Percentiles rank a stretch among this genome's conserved stretches.
Conservation (phyloP, 2,113 vertebrate genomes). For the Gorsachius goisagi region DNA sequence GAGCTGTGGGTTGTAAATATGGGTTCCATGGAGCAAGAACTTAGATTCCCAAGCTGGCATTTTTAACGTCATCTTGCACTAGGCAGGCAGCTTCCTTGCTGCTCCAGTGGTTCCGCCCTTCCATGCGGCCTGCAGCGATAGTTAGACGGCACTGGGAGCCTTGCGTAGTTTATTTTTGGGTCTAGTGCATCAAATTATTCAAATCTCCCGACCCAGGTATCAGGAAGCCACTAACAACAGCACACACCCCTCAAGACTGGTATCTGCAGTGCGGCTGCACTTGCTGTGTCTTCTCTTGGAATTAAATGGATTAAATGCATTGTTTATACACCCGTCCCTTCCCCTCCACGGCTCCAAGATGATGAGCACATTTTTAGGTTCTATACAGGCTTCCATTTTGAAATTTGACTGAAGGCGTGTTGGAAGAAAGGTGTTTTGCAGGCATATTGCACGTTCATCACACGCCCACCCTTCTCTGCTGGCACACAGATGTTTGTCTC, state of each 20-base stretch:
- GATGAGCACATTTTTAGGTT: not conserved
- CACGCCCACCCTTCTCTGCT: not conserved
- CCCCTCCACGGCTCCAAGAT: not conserved
- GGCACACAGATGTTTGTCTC: not conserved
- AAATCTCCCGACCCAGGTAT: not conserved
- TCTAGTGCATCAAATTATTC: not conserved
- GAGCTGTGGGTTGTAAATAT: not conserved
- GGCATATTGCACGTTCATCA: not conserved
- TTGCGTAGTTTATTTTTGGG: not conserved
- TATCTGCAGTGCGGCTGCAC: not conserved
- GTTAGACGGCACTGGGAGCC: not conserved
- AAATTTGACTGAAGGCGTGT: not conserved
- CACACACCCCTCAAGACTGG: not conserved
- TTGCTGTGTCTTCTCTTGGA: not conserved
- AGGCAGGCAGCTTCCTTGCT: not conserved
- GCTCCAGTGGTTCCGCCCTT: not conserved
- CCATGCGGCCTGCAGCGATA: rapidly evolving
- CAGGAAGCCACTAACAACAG: not conserved
- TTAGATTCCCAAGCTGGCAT: not conserved
- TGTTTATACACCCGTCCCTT: not conserved
- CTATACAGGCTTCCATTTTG: not conserved
- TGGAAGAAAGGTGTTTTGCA: not conserved
- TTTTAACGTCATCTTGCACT: not conserved
- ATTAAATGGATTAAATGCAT: not conserved
- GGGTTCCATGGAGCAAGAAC: not conserved